A percentile compares a stretch with the other conserved stretches of the same genome.
Conservation (phyloP, 2,888 invertebrate species). For the Crocallis elinguaria region DNA sequence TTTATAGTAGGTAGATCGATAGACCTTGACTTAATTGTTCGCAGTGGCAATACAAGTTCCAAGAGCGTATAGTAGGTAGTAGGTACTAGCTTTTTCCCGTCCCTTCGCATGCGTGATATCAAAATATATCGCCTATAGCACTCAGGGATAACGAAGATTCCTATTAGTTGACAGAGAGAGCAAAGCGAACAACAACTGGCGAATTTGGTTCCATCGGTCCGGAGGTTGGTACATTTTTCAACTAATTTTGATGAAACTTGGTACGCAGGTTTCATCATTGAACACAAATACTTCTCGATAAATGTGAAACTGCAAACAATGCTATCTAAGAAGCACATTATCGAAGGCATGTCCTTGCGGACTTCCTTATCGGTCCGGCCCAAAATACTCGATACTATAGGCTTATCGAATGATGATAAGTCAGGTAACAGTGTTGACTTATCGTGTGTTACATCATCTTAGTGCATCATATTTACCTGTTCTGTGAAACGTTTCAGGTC, state of each 20-base stretch:
- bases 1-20: background rate
- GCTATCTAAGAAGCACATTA: conserved; percentile 17
- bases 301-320: conserved; percentile 19
- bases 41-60: too few species aligned
- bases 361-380: conserved; percentile 47
- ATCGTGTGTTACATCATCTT: conserved; percentile 39
- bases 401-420: conserved; percentile 41
- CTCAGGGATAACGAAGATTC: too few species aligned
- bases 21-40: background rate
- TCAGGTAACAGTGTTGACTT: conserved; percentile 32
- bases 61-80: too few species aligned
- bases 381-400: conserved; percentile 41
- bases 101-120: too few species aligned
- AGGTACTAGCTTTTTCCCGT: too few species aligned
- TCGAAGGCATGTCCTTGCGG: conserved; percentile 46
- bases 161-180: too few species aligned
- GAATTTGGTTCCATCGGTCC: too few species aligned
- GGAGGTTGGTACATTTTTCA: too few species aligned
- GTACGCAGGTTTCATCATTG: too few species aligned
- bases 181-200: too few species aligned
- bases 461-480: conserved; percentile 18
- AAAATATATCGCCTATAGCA: too few species aligned
- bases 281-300: conserved; percentile 19
- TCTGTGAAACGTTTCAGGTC: conserved; percentile 3
- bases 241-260: too few species aligned